Evolutionary conservation across 2,888 invertebrate genomes (phyloP).

Genomic region (Craniophora ligustri): DNA sequence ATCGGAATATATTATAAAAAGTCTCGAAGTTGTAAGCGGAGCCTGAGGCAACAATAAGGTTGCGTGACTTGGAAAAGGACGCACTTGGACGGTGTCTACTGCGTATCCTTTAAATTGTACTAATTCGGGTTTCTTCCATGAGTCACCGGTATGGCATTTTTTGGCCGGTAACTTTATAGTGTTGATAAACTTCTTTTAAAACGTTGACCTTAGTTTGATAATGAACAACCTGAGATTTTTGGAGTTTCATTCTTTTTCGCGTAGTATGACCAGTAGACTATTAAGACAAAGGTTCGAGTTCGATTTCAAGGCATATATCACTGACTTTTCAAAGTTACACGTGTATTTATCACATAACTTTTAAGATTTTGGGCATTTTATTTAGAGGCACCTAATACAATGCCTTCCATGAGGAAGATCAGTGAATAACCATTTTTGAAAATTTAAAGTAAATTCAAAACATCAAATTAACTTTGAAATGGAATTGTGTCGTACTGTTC

Average conservation of each 20-base stretch:
- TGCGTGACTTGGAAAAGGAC: slow-evolving; percentile 38
- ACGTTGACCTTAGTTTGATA: slow-evolving; percentile 11
- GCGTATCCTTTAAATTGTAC: slow-evolving; percentile 40
- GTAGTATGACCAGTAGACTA: no score
- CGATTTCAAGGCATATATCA: no score
- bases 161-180: slow-evolving; percentile 6
- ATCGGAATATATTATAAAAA: background rate
- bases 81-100: slow-evolving; percentile 11
- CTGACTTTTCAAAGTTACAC: no score
- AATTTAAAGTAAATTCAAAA: no score
- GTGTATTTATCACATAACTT: no score
- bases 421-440: no score
- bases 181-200: slow-evolving; percentile 12
- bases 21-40: slow-evolving; percentile 6
- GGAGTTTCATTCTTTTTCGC: slow-evolving; percentile 1
- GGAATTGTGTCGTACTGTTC: no score
- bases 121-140: slow-evolving; percentile 30
- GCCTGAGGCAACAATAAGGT: slow-evolving; percentile 3
- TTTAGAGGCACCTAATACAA: no score
- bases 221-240: slow-evolving; percentile 1
- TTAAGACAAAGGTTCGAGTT: no score
- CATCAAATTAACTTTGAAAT: no score
- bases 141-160: slow-evolving; percentile 37
- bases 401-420: no score
- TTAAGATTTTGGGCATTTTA: no score